Evolutionary conservation across 1,140 invertebrate genomes (phyloP), one percentile per base, ranked within the genome.

Genomic region (Hyles euphorbiae): DNA sequence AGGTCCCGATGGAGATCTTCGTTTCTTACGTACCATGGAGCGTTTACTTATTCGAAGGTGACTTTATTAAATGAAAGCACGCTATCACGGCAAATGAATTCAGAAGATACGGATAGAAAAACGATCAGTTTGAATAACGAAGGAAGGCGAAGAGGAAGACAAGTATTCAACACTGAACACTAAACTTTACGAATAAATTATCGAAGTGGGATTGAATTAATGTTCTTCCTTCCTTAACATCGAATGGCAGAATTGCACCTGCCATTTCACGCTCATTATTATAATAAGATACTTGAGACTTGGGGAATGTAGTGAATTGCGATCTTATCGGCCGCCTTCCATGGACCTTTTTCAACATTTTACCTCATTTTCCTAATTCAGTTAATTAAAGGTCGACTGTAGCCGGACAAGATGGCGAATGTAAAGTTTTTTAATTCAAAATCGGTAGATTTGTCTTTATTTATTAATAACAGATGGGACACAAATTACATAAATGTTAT

Each of bases 181-280:
- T 22, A 22, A 48, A 48, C 47, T 48, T 48, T 48, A 48, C 47
- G 47, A 48, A 48, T 48, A 48, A 8, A 48, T 48, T 48, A 48
- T 48, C 47, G 47, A 48, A 11, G 47, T 48, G n/a, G 47, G n/a
- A 48, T 48, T 48, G 47, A 48, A 48, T 48, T 48, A 11, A 48
- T 48, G 47, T 48, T 11, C n/a, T 48, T 48, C 8, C 47, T 48
- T 48, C 6, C 47, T 48, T 22, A 22, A 48, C 47, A 48, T 48
- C n/a, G 9, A 11, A 48, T 48, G 47, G 47, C 22, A 48, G 6
- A 48, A 9, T 11, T 46, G 9, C 44, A 46, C 44, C 44, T 46
- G 44, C 47, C 47, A 12, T n/a, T n/a, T 11, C n/a, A 48, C n/a
- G 22, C 47, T 46, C 47, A 48, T 48, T 48, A 48, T 48, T 48